A percentile compares a stretch with the other conserved stretches of the same genome.
phyloP scores from a whole-genome alignment of 2,113 vertebrate species.

The Ptyas mucosa region DNA sequence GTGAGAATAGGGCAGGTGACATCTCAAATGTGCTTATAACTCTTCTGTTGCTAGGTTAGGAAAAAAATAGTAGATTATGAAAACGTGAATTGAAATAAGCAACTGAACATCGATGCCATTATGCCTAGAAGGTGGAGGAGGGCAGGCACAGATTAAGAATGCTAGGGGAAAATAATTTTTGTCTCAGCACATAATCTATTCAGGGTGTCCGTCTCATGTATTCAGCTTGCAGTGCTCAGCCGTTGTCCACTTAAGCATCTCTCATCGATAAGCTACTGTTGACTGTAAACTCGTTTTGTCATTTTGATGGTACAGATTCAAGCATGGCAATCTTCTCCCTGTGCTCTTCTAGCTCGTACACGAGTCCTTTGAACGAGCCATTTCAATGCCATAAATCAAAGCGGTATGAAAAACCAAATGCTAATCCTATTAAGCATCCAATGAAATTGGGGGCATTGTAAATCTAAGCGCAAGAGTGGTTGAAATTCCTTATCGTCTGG shows the following conservation, averaged over 20 bases:
- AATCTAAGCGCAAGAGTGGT: slow-evolving; percentile 44
- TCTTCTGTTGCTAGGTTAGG: slow-evolving; percentile 37
- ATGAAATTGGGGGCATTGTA: slow-evolving; percentile 61
- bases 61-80: slow-evolving; percentile 34
- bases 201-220: slow-evolving; percentile 65
- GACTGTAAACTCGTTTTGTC: slow-evolving; percentile 52
- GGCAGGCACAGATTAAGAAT: slow-evolving; percentile 45
- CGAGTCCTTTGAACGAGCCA: slow-evolving; percentile 49
- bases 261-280: slow-evolving; percentile 63
- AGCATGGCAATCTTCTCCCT: slow-evolving; percentile 58
- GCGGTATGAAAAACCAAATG: slow-evolving; percentile 45
- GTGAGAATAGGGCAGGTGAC: background rate
- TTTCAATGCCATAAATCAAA: slow-evolving; percentile 62
- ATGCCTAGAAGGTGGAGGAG: background rate
- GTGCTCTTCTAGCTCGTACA: slow-evolving; percentile 56
- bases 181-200: slow-evolving; percentile 51
- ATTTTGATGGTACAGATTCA: slow-evolving; percentile 62
- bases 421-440: slow-evolving; percentile 61
- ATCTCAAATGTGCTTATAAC: slow-evolving; percentile 30
- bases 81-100: slow-evolving; percentile 50
- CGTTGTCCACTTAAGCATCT: slow-evolving; percentile 60
- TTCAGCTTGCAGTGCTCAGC: slow-evolving; percentile 60
- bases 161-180: slow-evolving; percentile 59
- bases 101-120: background rate
- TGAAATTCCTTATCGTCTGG: slow-evolving; percentile 20